Evolutionary conservation across 2,888 invertebrate genomes (phyloP).

Genomic region (Aelia acuminata): DNA sequence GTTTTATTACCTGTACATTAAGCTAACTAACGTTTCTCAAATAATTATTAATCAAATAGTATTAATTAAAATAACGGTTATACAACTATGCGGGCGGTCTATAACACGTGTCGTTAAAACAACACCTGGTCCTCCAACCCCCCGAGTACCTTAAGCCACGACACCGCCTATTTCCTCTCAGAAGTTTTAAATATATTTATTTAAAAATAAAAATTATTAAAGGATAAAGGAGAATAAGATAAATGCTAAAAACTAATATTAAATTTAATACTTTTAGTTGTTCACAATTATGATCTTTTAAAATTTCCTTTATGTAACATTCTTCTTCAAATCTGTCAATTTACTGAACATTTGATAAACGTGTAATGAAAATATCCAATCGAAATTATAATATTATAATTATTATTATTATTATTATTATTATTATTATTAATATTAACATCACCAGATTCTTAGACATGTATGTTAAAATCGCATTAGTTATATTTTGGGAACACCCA

Average conservation of each 20-base stretch:
- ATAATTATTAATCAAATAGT: not conserved
- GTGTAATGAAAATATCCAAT: no score
- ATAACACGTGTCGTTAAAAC: not conserved
- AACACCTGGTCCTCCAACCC: not conserved
- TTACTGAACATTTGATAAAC: no score
- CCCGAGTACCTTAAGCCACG: not conserved
- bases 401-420: no score
- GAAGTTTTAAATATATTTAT: not conserved
- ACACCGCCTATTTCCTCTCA: not conserved
- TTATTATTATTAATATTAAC: no score
- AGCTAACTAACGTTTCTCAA: not conserved
- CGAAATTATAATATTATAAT: no score
- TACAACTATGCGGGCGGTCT: constrained; percentile 15
- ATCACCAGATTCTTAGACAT: no score
- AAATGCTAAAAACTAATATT: no score
- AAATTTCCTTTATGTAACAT: no score
- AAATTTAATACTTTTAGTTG: no score
- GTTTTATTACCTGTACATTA: not conserved
- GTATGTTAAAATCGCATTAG: not conserved
- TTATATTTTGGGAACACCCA: not conserved
- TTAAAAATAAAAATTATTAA: not conserved
- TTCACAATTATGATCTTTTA: no score
- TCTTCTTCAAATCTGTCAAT: no score
- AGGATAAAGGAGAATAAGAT: no score
- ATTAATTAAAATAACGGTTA: not conserved